These are phyloP conservation scores for Albula glossodonta DNA, from an alignment of 2,113 vertebrate species.

Conservation along the genomic window DNA sequence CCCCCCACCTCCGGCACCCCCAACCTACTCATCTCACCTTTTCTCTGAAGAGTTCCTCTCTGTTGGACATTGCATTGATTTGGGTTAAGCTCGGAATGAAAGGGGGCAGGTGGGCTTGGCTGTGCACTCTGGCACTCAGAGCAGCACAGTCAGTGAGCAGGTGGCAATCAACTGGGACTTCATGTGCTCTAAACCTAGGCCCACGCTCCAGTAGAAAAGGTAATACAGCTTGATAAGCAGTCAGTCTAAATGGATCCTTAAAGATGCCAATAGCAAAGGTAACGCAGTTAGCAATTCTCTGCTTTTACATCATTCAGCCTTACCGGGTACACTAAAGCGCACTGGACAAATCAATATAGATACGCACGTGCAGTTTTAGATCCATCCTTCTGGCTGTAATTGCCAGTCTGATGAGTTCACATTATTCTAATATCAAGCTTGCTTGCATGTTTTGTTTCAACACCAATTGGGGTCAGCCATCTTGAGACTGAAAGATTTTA, in stretches of 20 bases:
- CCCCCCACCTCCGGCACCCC: conserved; percentile 19
- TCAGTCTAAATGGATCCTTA: conserved; percentile 1
- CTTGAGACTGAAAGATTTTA: conserved; percentile 25
- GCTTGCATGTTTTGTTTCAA: background rate
- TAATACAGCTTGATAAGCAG: background rate
- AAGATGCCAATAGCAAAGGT: conserved; percentile 23
- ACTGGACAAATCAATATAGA: background rate
- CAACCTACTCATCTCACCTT: conserved; percentile 24
- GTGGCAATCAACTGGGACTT: background rate
- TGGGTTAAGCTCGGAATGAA: conserved; percentile 55
- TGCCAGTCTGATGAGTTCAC: conserved; percentile 1
- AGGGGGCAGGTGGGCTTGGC: conserved; percentile 1
- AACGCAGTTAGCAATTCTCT: background rate
- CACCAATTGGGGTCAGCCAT: conserved; percentile 26
- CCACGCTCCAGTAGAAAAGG: background rate
- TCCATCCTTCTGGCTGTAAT: background rate
- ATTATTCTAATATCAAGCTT: background rate
- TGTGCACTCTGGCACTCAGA: background rate
- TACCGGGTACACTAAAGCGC: background rate
- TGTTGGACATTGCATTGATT: conserved; percentile 64
- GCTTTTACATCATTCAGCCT: background rate
- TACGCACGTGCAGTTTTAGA: background rate
- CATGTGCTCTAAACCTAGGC: background rate
- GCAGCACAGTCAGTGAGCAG: background rate
- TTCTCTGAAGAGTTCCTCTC: background rate